Conservation (phyloP, 1,140 invertebrate species). For the Drosophila rufa region DNA sequence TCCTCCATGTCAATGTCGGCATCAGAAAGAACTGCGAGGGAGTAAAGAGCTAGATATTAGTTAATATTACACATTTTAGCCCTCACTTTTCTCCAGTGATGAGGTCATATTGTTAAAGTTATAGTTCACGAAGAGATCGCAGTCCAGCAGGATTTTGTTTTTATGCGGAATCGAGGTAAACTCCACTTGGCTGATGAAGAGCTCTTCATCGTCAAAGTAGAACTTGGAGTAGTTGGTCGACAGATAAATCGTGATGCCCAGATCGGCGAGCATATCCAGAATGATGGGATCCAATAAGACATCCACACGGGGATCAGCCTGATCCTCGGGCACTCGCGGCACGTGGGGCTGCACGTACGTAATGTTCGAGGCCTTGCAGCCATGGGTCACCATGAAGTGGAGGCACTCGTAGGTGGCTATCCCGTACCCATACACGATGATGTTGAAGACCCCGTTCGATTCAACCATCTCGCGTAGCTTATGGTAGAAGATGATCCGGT, state of each 20-base stretch:
- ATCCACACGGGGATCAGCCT: conserved; percentile 42
- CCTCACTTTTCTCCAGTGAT: neutral
- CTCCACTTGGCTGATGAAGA: conserved; percentile 30
- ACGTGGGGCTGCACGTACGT: conserved; percentile 43
- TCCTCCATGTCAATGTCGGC: conserved; percentile 19
- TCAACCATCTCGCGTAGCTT: conserved; percentile 40
- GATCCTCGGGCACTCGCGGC: neutral
- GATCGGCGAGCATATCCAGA: conserved; percentile 44
- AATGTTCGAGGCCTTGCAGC: conserved; percentile 16
- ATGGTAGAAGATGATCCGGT: conserved; percentile 66
- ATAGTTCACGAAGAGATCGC: conserved; percentile 62
- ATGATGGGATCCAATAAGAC: conserved; percentile 38
- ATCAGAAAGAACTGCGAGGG: conserved; percentile 8
- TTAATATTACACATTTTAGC: neutral
- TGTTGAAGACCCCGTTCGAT: neutral
- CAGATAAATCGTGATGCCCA: conserved; percentile 39
- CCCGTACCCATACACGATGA: conserved; percentile 51
- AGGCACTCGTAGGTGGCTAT: conserved; percentile 58
- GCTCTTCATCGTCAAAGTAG: neutral
- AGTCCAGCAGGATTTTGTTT: neutral
- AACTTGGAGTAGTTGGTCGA: conserved; percentile 12
- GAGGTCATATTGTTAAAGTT: conserved; percentile 5
- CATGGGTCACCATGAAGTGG: conserved; percentile 56
- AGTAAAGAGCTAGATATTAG: neutral
- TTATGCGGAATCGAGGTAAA: conserved; percentile 14